A percentile compares a stretch with the other conserved stretches of the same genome.
phyloP scores from a whole-genome alignment of 2,113 vertebrate genomes.

The Bubo blakistoni region DNA sequence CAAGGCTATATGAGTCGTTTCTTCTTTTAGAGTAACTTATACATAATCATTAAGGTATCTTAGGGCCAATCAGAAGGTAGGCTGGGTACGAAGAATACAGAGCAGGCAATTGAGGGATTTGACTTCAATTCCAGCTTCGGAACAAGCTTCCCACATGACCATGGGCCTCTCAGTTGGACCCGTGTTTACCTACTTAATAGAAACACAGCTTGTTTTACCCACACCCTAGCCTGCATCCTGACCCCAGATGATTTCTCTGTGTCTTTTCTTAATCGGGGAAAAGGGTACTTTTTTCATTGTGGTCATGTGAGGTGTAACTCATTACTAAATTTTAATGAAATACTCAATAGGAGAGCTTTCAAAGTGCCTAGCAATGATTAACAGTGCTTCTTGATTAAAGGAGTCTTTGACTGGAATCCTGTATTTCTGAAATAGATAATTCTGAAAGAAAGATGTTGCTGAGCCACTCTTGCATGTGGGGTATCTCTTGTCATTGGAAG shows the following conservation, averaged over 20 bases:
- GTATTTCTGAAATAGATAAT: background rate
- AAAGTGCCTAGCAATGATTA: background rate
- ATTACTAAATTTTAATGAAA: background rate
- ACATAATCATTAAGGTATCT: background rate
- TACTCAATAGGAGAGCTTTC: background rate
- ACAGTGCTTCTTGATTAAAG: background rate
- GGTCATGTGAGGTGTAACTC: background rate
- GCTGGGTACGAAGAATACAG: background rate
- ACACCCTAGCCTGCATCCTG: background rate
- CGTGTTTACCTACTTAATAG: background rate
- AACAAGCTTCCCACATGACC: background rate
- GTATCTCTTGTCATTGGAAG: background rate
- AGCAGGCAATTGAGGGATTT: background rate
- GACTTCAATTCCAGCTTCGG: background rate
- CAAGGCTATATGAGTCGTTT: background rate
- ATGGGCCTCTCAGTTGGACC: accelerated
- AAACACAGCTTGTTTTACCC: background rate
- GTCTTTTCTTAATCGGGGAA: background rate
- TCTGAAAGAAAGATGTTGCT: background rate
- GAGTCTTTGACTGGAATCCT: background rate
- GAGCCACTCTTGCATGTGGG: background rate
- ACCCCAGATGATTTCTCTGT: background rate
- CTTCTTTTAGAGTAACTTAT: background rate
- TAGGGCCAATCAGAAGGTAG: background rate
- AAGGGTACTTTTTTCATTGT: background rate